phyloP scores from a whole-genome alignment of 1,140 invertebrate genomes.

The Drosophila punjabiensis region DNA sequence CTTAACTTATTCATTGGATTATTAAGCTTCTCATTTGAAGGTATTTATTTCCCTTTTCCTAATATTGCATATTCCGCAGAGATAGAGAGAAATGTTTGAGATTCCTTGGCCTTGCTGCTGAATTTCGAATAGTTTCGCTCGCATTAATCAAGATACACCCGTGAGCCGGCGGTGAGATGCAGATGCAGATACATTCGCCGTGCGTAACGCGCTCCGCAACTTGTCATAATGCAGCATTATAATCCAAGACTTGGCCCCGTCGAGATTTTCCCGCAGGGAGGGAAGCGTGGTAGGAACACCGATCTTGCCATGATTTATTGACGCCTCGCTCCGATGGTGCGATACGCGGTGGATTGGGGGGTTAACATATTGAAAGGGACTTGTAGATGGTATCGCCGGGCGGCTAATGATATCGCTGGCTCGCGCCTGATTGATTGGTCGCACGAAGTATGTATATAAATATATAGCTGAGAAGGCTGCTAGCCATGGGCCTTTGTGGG shows the following conservation, averaged over 20 bases:
- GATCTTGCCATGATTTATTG: slow-evolving; percentile 73
- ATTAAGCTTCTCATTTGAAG: neutral
- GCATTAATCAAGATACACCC: slow-evolving; percentile 63
- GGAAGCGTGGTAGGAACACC: slow-evolving; percentile 7
- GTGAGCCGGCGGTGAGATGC: slow-evolving; percentile 17
- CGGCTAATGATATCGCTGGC: slow-evolving; percentile 54
- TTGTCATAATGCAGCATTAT: slow-evolving; percentile 63
- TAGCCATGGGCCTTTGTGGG: slow-evolving; percentile 33
- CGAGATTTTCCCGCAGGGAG: slow-evolving; percentile 28
- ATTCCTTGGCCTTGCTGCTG: slow-evolving; percentile 13
- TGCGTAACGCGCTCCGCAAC: slow-evolving; percentile 61
- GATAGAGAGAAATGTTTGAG: slow-evolving; percentile 12
- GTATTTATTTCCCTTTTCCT: neutral
- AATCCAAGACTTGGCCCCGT: slow-evolving; percentile 26
- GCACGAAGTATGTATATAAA: neutral
- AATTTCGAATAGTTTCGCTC: slow-evolving; percentile 42
- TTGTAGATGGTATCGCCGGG: slow-evolving; percentile 66
- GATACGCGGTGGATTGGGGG: slow-evolving; percentile 28
- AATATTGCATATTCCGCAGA: neutral
- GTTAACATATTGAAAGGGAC: slow-evolving; percentile 14
- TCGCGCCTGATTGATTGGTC: slow-evolving; percentile 72
- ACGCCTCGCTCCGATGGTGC: slow-evolving; percentile 27
- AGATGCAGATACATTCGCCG: slow-evolving; percentile 32
- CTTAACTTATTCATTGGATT: neutral
- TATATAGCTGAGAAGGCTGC: slow-evolving; percentile 6